Conservation (phyloP, 2,888 invertebrate genomes). For the Arenicola marina region DNA sequence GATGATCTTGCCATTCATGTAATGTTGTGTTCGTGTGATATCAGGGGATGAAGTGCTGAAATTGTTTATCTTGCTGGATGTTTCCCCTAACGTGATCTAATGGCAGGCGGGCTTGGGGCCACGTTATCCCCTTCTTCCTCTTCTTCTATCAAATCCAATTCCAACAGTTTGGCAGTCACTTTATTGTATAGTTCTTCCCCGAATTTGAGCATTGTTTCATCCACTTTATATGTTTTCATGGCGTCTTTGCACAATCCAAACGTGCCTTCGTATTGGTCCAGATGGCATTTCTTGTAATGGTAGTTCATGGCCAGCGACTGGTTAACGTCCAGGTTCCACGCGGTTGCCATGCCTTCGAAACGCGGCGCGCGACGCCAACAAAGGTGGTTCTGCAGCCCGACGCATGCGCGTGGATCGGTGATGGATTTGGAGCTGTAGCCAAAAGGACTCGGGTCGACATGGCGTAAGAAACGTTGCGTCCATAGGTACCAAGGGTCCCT, state of each 20-base stretch:
- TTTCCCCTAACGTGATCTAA: too few relatives aligned
- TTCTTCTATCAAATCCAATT: not conserved
- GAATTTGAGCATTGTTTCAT: not conserved
- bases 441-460: slow-evolving; percentile 11
- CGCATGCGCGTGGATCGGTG: slow-evolving; percentile 17
- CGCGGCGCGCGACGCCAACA: slow-evolving; percentile 19
- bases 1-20: too few relatives aligned
- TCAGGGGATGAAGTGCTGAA: too few relatives aligned
- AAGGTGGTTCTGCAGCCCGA: slow-evolving; percentile 29
- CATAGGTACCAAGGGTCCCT: slow-evolving; percentile 17
- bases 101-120: too few relatives aligned
- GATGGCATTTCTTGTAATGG: slow-evolving; percentile 32
- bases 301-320: slow-evolving; percentile 18
- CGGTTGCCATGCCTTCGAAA: not conserved
- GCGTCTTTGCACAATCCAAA: not conserved
- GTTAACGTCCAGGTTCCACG: slow-evolving; percentile 16
- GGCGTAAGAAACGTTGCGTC: slow-evolving; percentile 16
- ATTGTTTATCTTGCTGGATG: too few relatives aligned
- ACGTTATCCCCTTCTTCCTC: too few relatives aligned
- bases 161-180: not conserved
- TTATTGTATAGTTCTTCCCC: not conserved
- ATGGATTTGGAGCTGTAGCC: slow-evolving; percentile 28
- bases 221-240: not conserved
- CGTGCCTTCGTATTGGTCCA: slow-evolving; percentile 7
- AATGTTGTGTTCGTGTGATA: too few relatives aligned